Conservation (phyloP, 1,140 invertebrate species). For the Varroa destructor region DNA sequence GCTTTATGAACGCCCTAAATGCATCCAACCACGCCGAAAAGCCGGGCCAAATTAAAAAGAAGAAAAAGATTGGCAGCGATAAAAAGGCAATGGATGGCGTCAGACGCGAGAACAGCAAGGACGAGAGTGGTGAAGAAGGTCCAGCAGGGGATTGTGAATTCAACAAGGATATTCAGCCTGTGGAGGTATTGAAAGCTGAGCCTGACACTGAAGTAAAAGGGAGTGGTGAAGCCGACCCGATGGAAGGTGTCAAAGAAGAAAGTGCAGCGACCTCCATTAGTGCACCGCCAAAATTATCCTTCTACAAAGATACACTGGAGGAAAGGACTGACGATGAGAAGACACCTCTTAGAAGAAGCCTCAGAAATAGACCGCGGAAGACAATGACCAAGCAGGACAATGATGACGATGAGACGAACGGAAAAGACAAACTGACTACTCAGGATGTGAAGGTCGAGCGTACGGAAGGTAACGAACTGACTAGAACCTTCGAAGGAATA, state of each 20-base stretch:
- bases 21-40: constrained; percentile 16
- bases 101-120: constrained; percentile 23
- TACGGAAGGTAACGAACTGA: constrained; percentile 35
- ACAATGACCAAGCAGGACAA: constrained; percentile 33
- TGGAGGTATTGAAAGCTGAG: neutral
- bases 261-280: no score
- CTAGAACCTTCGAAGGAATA: neutral
- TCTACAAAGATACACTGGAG: constrained; percentile 80
- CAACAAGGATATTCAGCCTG: neutral
- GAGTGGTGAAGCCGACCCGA: no score
- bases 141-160: neutral
- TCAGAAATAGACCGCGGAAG: constrained; percentile 33
- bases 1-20: constrained; percentile 20
- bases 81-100: neutral
- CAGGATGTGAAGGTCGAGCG: constrained; percentile 42
- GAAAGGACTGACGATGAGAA: constrained; percentile 38
- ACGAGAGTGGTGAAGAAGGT: constrained; percentile 22
- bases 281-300: constrained; percentile 45
- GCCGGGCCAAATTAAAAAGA: neutral
- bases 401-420: constrained; percentile 41
- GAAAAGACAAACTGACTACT: constrained; percentile 37
- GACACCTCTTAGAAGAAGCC: constrained; percentile 13
- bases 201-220: no score
- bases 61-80: neutral
- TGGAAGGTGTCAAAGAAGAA: no score